phyloP scores from a whole-genome alignment of 2,888 invertebrate species.

The Caenorhabditis imperialis region DNA sequence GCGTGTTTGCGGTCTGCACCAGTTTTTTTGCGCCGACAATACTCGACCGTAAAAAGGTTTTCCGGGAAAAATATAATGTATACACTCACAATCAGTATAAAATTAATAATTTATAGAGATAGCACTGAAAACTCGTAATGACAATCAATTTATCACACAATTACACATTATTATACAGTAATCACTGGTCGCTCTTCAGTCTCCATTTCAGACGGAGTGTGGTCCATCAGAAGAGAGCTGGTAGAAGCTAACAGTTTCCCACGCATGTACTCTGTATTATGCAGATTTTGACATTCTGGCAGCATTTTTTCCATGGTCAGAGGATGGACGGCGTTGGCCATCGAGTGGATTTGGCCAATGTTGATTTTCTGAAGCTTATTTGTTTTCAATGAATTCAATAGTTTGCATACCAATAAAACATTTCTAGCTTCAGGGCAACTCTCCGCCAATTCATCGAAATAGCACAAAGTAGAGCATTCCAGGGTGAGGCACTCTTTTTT shows the following conservation, averaged over 20 bases:
- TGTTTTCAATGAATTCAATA: too few relatives aligned
- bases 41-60: too few relatives aligned
- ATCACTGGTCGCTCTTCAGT: conserved; percentile 37
- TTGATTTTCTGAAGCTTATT: conserved; percentile 60
- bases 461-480: conserved; percentile 76
- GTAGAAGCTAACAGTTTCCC: conserved; percentile 49
- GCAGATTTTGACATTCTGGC: conserved; percentile 59
- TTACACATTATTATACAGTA: too few relatives aligned
- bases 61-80: too few relatives aligned
- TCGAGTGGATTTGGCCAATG: conserved; percentile 62
- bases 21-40: too few relatives aligned
- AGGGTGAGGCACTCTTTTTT: conserved; percentile 63
- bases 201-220: conserved; percentile 46
- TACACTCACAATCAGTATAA: too few relatives aligned
- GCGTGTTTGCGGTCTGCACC: too few relatives aligned
- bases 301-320: conserved; percentile 60
- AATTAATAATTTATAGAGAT: too few relatives aligned
- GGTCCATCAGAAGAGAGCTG: conserved; percentile 46
- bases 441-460: conserved; percentile 71
- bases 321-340: conserved; percentile 59
- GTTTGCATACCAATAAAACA: conserved; percentile 63
- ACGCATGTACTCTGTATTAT: conserved; percentile 62
- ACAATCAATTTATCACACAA: background rate
- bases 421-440: conserved; percentile 71
- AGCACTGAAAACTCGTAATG: too few relatives aligned